Percentiles rank a stretch among this genome's conserved stretches.
These are phyloP conservation scores for Andrena chrysosceles DNA, from an alignment of 2,888 invertebrate species.

Conservation along the genomic window DNA sequence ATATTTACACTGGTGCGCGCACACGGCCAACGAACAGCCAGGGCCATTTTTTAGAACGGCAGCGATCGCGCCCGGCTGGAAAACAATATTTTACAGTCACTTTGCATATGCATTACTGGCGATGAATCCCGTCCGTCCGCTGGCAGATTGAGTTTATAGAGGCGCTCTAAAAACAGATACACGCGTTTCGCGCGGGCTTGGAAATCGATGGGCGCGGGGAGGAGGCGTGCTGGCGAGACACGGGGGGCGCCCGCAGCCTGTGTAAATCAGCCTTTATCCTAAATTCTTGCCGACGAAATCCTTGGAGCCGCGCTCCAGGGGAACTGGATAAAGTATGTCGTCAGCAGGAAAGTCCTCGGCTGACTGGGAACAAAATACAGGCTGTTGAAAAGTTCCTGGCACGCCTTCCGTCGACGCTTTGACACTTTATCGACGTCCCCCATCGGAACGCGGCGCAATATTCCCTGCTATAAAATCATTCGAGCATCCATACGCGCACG, in stretches of 20 bases:
- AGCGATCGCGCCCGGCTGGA: conserved; percentile 1
- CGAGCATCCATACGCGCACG: conserved; percentile 17
- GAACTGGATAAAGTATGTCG: conserved; percentile 64
- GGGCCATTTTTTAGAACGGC: conserved; percentile 17
- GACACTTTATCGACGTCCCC: conserved; percentile 69
- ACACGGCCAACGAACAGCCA: background rate
- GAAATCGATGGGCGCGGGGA: conserved; percentile 37
- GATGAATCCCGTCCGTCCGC: conserved; percentile 34
- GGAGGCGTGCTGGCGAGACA: background rate
- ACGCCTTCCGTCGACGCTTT: conserved; percentile 58
- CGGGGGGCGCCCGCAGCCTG: conserved; percentile 8
- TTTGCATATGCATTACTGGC: conserved; percentile 45
- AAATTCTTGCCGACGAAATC: conserved; percentile 62
- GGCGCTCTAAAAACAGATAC: conserved; percentile 35
- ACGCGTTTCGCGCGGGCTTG: conserved; percentile 5
- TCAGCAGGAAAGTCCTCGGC: conserved; percentile 61
- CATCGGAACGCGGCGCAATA: background rate
- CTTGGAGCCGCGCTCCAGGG: conserved; percentile 28
- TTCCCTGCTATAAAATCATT: conserved; percentile 13
- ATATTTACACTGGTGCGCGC: conserved; percentile 14
- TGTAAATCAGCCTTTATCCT: conserved; percentile 62
- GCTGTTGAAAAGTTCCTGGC: conserved; percentile 70
- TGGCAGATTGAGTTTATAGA: conserved; percentile 42
- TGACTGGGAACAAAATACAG: conserved; percentile 71
- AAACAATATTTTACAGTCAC: conserved; percentile 45